These are phyloP conservation scores for Nestor notabilis DNA, from an alignment of 2,113 vertebrate genomes.

Conservation along the genomic window DNA sequence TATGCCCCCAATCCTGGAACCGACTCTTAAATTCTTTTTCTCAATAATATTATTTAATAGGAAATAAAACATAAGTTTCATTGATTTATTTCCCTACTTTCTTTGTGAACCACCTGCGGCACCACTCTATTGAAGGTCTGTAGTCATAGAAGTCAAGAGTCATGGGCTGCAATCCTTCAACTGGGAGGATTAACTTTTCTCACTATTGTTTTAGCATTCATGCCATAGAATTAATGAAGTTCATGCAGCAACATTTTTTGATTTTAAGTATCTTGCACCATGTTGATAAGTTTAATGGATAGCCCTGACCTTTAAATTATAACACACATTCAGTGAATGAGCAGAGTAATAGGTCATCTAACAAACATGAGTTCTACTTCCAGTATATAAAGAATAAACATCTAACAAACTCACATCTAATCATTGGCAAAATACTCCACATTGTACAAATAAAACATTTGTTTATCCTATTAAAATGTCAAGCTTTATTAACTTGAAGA, in stretches of 20 bases:
- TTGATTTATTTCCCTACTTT: background rate
- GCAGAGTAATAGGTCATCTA: slow-evolving; percentile 66
- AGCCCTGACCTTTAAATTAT: slow-evolving; percentile 85
- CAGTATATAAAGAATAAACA: slow-evolving; percentile 34
- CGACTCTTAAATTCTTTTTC: background rate
- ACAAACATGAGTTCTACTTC: slow-evolving; percentile 10
- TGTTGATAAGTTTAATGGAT: slow-evolving; percentile 85
- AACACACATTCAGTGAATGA: slow-evolving; percentile 73
- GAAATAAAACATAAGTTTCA: background rate
- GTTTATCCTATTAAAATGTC: slow-evolving; percentile 62
- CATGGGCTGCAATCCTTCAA: background rate
- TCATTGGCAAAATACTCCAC: slow-evolving; percentile 20
- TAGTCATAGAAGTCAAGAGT: background rate
- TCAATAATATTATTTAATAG: background rate
- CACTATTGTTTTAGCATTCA: background rate
- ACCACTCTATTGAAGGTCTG: background rate
- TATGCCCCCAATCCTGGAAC: background rate
- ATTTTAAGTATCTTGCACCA: slow-evolving; percentile 70
- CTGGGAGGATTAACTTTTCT: background rate
- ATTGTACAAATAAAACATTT: slow-evolving; percentile 62
- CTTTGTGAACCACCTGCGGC: background rate
- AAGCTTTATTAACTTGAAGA: slow-evolving; percentile 62
- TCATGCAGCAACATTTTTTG: slow-evolving; percentile 47
- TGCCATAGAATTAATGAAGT: slow-evolving; percentile 40
- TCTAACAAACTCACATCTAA: slow-evolving; percentile 30